Conservation (phyloP, 2,113 vertebrate species). For the Hylia prasina region DNA sequence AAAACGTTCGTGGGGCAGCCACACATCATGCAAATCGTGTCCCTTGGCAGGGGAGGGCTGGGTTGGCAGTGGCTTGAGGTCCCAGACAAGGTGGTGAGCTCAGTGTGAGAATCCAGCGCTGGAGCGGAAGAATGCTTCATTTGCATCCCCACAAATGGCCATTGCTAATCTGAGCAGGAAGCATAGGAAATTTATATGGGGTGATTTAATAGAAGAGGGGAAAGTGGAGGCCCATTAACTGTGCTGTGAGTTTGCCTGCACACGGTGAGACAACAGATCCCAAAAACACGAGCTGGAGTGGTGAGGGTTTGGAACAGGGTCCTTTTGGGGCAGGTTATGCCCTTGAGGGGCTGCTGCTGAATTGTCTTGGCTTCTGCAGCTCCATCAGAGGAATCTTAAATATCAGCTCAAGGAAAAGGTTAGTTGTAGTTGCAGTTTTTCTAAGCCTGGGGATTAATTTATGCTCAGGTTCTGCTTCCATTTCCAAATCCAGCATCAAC, state of each 20-base stretch:
- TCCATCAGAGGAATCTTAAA: background rate
- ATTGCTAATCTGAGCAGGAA: slow-evolving; percentile 35
- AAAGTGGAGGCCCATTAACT: background rate
- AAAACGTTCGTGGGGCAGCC: background rate
- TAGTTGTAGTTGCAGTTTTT: background rate
- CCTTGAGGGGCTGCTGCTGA: background rate
- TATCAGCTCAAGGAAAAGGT: background rate
- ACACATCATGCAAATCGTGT: background rate
- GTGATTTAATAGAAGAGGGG: background rate
- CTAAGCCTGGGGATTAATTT: background rate
- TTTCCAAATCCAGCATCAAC: background rate
- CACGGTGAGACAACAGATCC: background rate
- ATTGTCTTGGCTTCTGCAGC: background rate
- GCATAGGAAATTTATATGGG: background rate
- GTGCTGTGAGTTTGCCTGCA: background rate
- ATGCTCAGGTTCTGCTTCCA: background rate
- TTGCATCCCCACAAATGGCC: slow-evolving; percentile 55
- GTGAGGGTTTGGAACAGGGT: background rate
- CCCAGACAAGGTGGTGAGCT: slow-evolving; percentile 19
- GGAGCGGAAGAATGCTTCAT: background rate
- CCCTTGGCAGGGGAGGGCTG: slow-evolving; percentile 26
- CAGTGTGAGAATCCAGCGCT: slow-evolving; percentile 1
- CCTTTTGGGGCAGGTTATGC: background rate
- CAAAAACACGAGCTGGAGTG: background rate
- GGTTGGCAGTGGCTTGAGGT: background rate